phyloP scores from a whole-genome alignment of 2,888 invertebrate genomes.

The Aelia acuminata region DNA sequence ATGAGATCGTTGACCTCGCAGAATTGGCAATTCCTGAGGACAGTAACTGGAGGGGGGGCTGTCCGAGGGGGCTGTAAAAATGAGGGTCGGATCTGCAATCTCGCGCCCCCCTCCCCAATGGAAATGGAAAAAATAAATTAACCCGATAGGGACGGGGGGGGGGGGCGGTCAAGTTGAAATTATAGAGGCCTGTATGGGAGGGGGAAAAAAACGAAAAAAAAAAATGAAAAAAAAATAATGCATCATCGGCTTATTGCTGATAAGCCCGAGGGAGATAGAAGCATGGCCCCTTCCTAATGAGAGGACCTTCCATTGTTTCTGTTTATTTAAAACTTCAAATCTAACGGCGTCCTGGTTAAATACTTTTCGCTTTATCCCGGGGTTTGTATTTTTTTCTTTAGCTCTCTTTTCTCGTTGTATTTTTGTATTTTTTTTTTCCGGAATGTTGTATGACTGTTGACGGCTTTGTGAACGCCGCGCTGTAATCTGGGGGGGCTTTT shows the following conservation, averaged over 20 bases:
- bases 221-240: constrained; percentile 55
- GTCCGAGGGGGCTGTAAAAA: constrained; percentile 39
- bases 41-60: neutral
- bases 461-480: constrained; percentile 41
- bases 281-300: constrained; percentile 50
- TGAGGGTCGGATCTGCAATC: constrained; percentile 57
- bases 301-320: constrained; percentile 53
- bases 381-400: constrained; percentile 43
- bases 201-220: constrained; percentile 15
- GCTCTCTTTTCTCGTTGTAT: constrained; percentile 31
- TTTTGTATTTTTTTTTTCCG: neutral
- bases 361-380: constrained; percentile 43
- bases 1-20: neutral
- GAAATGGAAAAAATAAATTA: constrained; percentile 62
- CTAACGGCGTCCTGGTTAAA: constrained; percentile 46
- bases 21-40: constrained; percentile 3
- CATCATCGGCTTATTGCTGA: constrained; percentile 61
- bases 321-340: constrained; percentile 59
- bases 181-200: constrained; percentile 56
- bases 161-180: constrained; percentile 60
- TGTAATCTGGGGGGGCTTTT: constrained; percentile 29
- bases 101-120: constrained; percentile 54
- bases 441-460: constrained; percentile 3
- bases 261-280: constrained; percentile 58
- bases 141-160: constrained; percentile 58